Base-by-base conservation (phyloP, 2,797 vertebrate species). In the Sparus aurata region DNA sequence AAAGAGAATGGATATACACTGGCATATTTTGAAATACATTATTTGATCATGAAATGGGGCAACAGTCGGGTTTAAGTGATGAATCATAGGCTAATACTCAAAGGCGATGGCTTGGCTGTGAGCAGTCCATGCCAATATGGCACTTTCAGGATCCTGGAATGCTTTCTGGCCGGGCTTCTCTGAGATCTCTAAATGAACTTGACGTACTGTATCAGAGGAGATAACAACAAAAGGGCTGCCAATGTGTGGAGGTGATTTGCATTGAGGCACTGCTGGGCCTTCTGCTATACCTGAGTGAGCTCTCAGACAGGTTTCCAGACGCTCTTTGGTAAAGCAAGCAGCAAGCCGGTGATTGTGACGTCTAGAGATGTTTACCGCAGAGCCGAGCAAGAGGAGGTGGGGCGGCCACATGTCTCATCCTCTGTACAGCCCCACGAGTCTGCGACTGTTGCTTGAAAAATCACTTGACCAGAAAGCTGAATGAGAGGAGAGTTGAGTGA, bases 151-250 rank as follows among this genome's bases (percentile, higher is more conserved):
- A 87, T 58, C 55, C 67, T 69, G 64, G 69, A 77, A 86, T 73
- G 49, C 65, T 62, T 73, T 74, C 75, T 86, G 82, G 83, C 79
- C 58, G 5, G 68, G 59, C 77, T 75, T 85, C 79, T 86, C 49
- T 73, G 77, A 85, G 73, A 79, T 73, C 52, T 54, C 77, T 91
- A 86, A 92, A 92, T 88, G 81, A 91, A 92, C 80, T 60, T 90
- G 92, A 91, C 86, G 46, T 76, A 77, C 84, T 91, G 87, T 91
- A 91, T 90, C 90, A 89, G 89, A 91, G 87, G 90, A 86, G 86
- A 92, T 86, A 86, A 89, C 88, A 91, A 94, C 87, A 94, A 85
- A 91, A 87, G 88, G 92, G 81, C 85, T 91, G 88, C 86, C 88
- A 86, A 68, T 75, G 80, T 89, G 84, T 69, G 18, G 67, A 85